Evolutionary conservation across 1,140 invertebrate species (phyloP).

Genomic region (Heliconius congener): DNA sequence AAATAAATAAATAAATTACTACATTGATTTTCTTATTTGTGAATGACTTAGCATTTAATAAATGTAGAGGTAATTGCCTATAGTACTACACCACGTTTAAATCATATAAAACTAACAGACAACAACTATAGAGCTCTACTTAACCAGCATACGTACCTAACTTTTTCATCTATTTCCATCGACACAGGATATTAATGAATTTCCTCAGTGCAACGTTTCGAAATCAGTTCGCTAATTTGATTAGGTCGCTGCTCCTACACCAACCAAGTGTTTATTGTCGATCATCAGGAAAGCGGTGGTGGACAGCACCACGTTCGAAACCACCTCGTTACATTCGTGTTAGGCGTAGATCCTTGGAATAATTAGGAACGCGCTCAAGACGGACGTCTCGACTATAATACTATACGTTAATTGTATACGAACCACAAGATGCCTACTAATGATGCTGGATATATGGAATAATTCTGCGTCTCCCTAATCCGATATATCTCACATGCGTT

Average conservation of each 20-base stretch:
- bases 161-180: constrained; percentile 61
- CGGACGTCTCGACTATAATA: constrained; percentile 43
- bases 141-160: constrained; percentile 11
- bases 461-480: background rate
- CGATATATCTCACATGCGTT: background rate
- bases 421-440: constrained; percentile 41
- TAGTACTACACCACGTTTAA: too few species aligned
- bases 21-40: too few species aligned
- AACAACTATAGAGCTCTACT: background rate
- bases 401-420: constrained; percentile 40
- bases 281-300: constrained; percentile 40
- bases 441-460: constrained; percentile 30
- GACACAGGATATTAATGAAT: constrained; percentile 78
- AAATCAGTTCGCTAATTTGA: constrained; percentile 75
- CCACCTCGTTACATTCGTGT: constrained; percentile 36
- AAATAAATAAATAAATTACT: too few species aligned
- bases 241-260: constrained; percentile 59
- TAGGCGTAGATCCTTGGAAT: constrained; percentile 41
- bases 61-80: too few species aligned
- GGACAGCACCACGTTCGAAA: constrained; percentile 28
- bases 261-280: constrained; percentile 51
- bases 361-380: constrained; percentile 49
- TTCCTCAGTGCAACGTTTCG: constrained; percentile 64
- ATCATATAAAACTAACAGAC: background rate
- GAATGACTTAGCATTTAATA: too few species aligned